phyloP scores from a whole-genome alignment of 2,888 invertebrate species.

The Lepidonotus clava region DNA sequence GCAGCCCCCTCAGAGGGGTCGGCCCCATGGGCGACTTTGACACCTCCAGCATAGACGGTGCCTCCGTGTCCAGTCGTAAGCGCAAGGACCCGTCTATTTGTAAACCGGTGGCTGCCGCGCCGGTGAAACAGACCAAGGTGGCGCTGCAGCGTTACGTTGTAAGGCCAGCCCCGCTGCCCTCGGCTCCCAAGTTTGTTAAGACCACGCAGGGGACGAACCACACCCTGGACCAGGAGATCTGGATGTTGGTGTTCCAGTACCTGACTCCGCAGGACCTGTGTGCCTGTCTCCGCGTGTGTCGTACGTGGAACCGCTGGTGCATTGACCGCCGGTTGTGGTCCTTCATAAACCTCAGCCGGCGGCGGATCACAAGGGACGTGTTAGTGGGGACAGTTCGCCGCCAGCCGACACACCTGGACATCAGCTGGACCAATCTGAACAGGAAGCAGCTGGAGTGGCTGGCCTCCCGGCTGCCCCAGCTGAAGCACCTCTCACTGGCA shows the following conservation, averaged over 20 bases:
- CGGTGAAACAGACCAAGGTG: slow-evolving; percentile 7
- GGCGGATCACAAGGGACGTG: slow-evolving; percentile 57
- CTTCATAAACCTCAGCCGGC: slow-evolving; percentile 86
- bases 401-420: slow-evolving; percentile 90
- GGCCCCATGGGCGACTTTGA: not conserved
- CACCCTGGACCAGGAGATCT: slow-evolving; percentile 75
- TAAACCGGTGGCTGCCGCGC: not conserved
- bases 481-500: slow-evolving; percentile 89
- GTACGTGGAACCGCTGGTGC: slow-evolving; percentile 92
- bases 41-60: slow-evolving; percentile 38
- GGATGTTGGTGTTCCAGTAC: slow-evolving; percentile 81
- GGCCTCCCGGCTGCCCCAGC: slow-evolving; percentile 90
- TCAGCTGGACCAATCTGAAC: slow-evolving; percentile 94
- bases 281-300: slow-evolving; percentile 87
- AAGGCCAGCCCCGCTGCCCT: slow-evolving; percentile 74
- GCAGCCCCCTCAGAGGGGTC: slow-evolving; percentile 10
- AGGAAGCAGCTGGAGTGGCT: slow-evolving; percentile 95
- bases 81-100: not conserved
- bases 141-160: slow-evolving; percentile 67
- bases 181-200: slow-evolving; percentile 71
- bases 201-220: slow-evolving; percentile 69
- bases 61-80: slow-evolving; percentile 24
- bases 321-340: slow-evolving; percentile 92
- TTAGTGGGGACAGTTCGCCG: slow-evolving; percentile 88
- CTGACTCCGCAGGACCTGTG: slow-evolving; percentile 83